Evolutionary conservation across 2,113 vertebrate genomes (phyloP).

Genomic region (Gallinago undulata): DNA sequence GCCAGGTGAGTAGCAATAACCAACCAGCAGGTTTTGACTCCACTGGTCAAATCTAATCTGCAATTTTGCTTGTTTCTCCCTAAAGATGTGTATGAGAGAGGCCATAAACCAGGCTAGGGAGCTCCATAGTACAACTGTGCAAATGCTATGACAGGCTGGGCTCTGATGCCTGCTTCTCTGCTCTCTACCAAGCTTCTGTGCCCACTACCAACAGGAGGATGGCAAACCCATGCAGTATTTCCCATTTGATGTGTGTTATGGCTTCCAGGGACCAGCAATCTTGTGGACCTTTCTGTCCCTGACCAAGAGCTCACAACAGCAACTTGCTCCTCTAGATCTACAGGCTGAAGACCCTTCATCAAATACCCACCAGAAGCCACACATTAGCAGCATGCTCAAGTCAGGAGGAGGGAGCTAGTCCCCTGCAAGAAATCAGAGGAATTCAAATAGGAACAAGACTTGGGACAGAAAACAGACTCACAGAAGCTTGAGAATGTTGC

Average conservation of each 20-base stretch:
- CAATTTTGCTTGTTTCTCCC: neutral
- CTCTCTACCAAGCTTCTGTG: neutral
- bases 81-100: neutral
- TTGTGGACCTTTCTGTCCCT: neutral
- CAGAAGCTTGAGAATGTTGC: neutral
- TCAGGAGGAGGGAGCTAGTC: neutral
- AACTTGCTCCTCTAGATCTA: neutral
- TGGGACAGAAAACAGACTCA: neutral
- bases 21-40: neutral
- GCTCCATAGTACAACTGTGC: neutral
- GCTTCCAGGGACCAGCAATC: neutral
- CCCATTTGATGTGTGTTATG: neutral
- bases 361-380: neutral
- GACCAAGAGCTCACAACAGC: neutral
- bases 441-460: neutral
- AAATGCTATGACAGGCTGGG: neutral
- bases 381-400: neutral
- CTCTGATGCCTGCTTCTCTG: neutral
- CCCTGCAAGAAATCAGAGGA: neutral
- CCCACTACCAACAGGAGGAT: neutral
- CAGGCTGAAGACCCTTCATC: neutral
- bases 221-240: neutral
- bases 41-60: neutral
- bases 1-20: neutral
- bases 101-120: neutral